Base-by-base conservation (phyloP, 2,888 invertebrate species). In the Sclerodermus sp. region DNA sequence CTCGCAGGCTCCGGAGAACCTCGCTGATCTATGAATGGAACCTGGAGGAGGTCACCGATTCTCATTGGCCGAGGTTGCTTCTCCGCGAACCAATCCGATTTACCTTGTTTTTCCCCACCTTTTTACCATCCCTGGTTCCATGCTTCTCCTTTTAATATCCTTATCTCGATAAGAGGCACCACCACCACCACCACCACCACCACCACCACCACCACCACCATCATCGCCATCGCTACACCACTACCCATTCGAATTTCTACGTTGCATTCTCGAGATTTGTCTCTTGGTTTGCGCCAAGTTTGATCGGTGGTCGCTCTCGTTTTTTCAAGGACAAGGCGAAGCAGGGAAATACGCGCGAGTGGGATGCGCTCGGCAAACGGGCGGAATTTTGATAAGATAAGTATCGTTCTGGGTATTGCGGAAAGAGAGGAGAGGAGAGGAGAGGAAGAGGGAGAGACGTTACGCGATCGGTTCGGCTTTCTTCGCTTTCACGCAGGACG, bases 31-130 rank as follows among this genome's bases (percentile, higher is more conserved):
- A 68, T 68, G 68, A 68, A 68, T 68, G 68, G 62, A 62, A 51
- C 50, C 52, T 58, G 66, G 63, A 69, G 70, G 68, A 70, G 71
- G 70, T 65, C 65, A 60, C 53, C 60, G 47, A 53, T 59, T 49
- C 57, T 60, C 67, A 74, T 74, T 74, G 74, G 74, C 49, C 61
- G 66, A 58, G 58, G 48, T 55, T 49, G 62, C 55, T 58, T 59
- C 49, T 53, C 56, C 52, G 50, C 51, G 62, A 61, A 60, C 71
- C 71, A 74, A 72, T 70, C 64, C n/a, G n/a, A n/a, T n/a, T n/a
- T n/a, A 62, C 58, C 50, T 34, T 60, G 55, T 63, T 63, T 69
- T 67, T 67, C 63, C 62, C 63, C 62, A 61, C 58, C 59, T 67
- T 70, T 71, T 68, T 66, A 64, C 58, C 57, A 66, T 64, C 58